A percentile compares a stretch with the other conserved stretches of the same genome.
Conservation (phyloP, 2,113 vertebrate species). For the Heterochromis multidens region DNA sequence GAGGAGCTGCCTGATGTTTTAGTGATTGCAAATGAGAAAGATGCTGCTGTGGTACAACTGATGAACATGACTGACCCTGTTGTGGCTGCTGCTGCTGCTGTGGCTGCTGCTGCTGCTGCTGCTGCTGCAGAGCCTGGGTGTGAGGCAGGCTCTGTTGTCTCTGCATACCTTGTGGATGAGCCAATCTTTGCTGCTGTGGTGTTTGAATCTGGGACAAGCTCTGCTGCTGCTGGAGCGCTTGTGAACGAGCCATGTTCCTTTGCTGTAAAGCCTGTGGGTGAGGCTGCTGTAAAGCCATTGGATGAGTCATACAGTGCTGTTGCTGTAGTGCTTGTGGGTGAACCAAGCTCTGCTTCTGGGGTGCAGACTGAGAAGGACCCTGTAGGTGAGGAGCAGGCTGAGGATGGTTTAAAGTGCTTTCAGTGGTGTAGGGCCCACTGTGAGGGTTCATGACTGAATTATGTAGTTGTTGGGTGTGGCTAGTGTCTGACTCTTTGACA, state of each 20-base stretch:
- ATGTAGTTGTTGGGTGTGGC: conserved; percentile 81
- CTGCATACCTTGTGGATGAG: conserved; percentile 49
- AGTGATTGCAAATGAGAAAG: conserved; percentile 59
- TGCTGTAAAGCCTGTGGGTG: conserved; percentile 57
- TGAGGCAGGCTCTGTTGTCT: conserved; percentile 59
- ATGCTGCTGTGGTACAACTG: conserved; percentile 48
- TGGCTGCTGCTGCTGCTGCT: conserved; percentile 33
- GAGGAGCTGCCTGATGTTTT: conserved; percentile 56
- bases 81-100: conserved; percentile 54
- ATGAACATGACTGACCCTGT: conserved; percentile 36
- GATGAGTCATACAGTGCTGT: conserved; percentile 31
- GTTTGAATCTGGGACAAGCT: conserved; percentile 52
- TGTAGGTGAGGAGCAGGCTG: conserved; percentile 75
- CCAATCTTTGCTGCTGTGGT: conserved; percentile 48
- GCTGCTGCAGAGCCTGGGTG: conserved; percentile 47
- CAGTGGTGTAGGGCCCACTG: conserved; percentile 83
- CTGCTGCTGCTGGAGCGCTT: conserved; percentile 58
- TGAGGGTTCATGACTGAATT: conserved; percentile 93
- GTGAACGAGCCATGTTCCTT: conserved; percentile 43
- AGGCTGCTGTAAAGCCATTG: conserved; percentile 53
- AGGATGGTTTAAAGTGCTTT: conserved; percentile 96
- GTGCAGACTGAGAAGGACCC: conserved; percentile 77
- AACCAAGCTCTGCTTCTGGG: conserved; percentile 57
- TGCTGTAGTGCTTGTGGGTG: conserved; percentile 58
- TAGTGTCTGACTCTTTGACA: conserved; percentile 87